These are phyloP conservation scores for Apodemus sylvaticus DNA, from an alignment of 2,113 vertebrate species.

Conservation along the genomic window DNA sequence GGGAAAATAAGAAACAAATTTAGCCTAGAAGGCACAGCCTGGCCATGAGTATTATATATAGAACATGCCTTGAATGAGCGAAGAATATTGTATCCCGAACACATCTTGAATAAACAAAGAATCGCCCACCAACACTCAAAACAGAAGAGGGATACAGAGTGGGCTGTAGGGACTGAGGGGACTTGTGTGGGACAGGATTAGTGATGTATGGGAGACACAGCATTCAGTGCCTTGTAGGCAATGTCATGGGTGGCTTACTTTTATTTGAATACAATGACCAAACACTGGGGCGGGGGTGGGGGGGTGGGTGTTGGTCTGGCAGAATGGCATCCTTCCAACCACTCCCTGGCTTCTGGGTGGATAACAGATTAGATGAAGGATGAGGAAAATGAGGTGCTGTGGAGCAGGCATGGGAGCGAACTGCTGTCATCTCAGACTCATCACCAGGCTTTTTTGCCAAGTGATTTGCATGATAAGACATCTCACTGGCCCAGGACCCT, in stretches of 20 bases:
- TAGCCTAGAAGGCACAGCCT: constrained; percentile 46
- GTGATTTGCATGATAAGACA: neutral
- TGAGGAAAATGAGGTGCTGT: neutral
- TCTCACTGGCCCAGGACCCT: neutral
- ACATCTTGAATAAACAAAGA: constrained; percentile 31
- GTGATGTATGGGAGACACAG: neutral
- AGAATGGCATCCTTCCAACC: neutral
- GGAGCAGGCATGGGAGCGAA: neutral
- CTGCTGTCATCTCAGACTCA: neutral
- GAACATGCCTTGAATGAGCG: neutral
- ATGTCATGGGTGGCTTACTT: neutral
- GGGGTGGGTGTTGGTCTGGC: neutral
- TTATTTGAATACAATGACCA: neutral
- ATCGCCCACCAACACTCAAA: neutral
- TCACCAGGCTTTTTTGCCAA: neutral
- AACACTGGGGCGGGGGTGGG: neutral
- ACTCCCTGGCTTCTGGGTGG: neutral
- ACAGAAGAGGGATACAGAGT: neutral
- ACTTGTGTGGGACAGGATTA: neutral
- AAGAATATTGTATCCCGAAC: neutral
- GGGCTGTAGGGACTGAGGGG: neutral
- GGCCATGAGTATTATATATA: neutral
- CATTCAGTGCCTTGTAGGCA: neutral
- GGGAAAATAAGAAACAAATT: constrained; percentile 42
- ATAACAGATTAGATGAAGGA: neutral